Evolutionary conservation across 2,888 invertebrate species (phyloP).

Genomic region (Acrocera orbiculus): DNA sequence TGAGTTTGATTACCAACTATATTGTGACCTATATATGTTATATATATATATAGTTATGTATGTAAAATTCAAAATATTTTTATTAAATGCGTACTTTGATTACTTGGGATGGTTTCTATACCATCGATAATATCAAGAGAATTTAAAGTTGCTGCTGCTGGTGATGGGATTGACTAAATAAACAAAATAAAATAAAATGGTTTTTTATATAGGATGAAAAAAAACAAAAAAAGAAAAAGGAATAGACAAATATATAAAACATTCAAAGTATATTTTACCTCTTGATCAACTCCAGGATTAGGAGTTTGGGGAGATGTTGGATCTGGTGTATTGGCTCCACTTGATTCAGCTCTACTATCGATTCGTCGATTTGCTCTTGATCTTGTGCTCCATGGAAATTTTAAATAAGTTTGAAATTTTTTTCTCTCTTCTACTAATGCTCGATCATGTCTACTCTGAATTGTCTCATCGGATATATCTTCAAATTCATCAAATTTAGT

Average conservation of each 20-base stretch:
- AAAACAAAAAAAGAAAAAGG: constrained; percentile 1
- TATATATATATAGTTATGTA: too few species aligned
- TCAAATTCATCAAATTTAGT: constrained; percentile 42
- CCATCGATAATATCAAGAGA: too few species aligned
- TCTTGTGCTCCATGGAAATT: constrained; percentile 31
- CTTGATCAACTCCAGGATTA: constrained; percentile 24
- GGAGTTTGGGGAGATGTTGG: constrained; percentile 39
- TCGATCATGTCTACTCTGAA: constrained; percentile 52
- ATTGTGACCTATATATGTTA: constrained; percentile 3
- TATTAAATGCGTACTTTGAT: constrained; percentile 7
- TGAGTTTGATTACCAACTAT: constrained; percentile 6
- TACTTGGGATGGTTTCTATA: constrained; percentile 8
- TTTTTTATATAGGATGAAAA: background rate
- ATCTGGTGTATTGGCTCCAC: constrained; percentile 59
- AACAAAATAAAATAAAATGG: constrained; percentile 1
- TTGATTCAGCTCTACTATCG: constrained; percentile 49
- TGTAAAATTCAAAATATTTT: too few species aligned
- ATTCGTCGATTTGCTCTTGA: constrained; percentile 44
- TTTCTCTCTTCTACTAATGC: constrained; percentile 51
- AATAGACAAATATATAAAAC: too few species aligned
- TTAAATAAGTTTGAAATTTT: constrained; percentile 34
- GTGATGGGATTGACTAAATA: constrained; percentile 27
- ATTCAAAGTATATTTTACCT: constrained; percentile 17
- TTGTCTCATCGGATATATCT: constrained; percentile 61
- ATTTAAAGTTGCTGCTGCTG: too few species aligned